Evolutionary conservation across 2,888 invertebrate genomes (phyloP), one percentile per base, ranked within the genome.

Genomic region (Nephrotoma guestfalica): DNA sequence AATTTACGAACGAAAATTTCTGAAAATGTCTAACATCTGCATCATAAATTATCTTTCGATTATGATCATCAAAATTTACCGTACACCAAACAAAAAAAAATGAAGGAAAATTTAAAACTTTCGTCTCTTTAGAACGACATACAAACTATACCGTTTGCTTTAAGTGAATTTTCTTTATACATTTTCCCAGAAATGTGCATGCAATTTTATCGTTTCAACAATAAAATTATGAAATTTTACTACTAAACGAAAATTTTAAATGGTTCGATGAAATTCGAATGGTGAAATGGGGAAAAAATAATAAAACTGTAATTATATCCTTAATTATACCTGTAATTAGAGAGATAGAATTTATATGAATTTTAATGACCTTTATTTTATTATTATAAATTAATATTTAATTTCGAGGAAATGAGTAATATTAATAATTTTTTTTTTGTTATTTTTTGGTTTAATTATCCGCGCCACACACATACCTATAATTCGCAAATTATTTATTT

Each of bases 401-500:
- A 71, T 71, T 30, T 30, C 30, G 30, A 9, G 43, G 43, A 43
- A 43, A 30, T 30, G 30, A 30, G 30, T 30, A 30, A 30, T 30
- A 30, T 30, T 30, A 30, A 30, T 30, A 30, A 43, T 4, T 43
- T 43, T 43, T 43, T 43, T 43, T 43, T 43, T 9, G 11, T 43
- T 43, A 43, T 7, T 43, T 43, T 43, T 43, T 9, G 6, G 6
- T 43, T 43, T 43, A 43, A 43, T 18, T 51, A 15, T 51, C 15
- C 15, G 7, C 51, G 51, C 30, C 30, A 30, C 30, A 30, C 30
- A 30, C 0, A 4, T 51, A 47, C 0, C 47, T 4, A n/a, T n/a
- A 15, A 51, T 51, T 51, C 15, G 15, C 30, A 15, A 43, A 30
- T 30, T 30, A 30, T 42, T 57, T 47, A 47, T 51, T 86, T 92